A percentile compares a stretch with the other conserved stretches of the same genome.
Conservation (phyloP, 1,140 invertebrate species). For the Colletes gigas region DNA sequence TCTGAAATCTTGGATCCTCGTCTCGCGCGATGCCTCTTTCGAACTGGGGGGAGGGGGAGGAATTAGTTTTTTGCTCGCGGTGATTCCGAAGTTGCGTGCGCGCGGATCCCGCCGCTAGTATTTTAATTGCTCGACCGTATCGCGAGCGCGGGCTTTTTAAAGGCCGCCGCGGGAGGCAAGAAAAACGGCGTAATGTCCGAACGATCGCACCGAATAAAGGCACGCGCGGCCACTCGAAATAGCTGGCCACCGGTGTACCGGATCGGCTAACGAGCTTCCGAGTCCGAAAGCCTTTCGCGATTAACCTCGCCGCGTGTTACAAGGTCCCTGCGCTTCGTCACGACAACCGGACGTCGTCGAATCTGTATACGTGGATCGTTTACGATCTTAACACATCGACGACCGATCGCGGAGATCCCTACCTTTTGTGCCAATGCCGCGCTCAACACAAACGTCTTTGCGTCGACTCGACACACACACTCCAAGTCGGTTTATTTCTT, state of each 20-base stretch:
- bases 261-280: constrained; percentile 33
- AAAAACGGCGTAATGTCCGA: constrained; percentile 31
- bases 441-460: no score
- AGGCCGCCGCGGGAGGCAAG: constrained; percentile 3
- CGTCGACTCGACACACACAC: no score
- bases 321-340: background rate
- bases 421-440: no score
- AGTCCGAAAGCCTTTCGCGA: constrained; percentile 24
- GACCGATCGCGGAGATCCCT: no score
- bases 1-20: no score
- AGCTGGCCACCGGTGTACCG: background rate
- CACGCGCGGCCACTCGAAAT: constrained; percentile 35
- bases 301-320: constrained; percentile 6
- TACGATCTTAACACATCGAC: constrained; percentile 6
- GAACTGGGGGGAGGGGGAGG: constrained; percentile 34
- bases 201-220: constrained; percentile 50
- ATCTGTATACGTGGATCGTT: constrained; percentile 21
- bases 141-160: constrained; percentile 27
- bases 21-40: constrained; percentile 11
- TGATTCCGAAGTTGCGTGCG: constrained; percentile 55
- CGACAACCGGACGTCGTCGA: background rate
- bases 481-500: no score
- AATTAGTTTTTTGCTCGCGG: constrained; percentile 72
- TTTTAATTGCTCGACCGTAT: constrained; percentile 60
- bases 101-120: constrained; percentile 49